Evolutionary conservation across 2,797 vertebrate genomes (phyloP), one percentile per base, ranked within the genome.

Genomic region (Lepus townsendii): DNA sequence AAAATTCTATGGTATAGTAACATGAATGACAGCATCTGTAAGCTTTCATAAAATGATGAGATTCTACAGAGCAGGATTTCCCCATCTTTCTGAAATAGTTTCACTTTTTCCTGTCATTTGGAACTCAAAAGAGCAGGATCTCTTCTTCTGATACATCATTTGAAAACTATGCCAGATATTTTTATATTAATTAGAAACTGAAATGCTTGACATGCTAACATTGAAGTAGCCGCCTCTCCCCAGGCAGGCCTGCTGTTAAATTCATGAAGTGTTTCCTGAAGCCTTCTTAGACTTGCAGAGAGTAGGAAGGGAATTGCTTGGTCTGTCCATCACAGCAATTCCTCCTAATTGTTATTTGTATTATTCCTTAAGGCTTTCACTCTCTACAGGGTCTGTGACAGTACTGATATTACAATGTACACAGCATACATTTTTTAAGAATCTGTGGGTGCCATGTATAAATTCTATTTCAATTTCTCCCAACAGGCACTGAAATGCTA

Each of bases 101-200:
- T 83, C n/a, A 80, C 7, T 72, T 97, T 97, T 75, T 88, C 32
- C 19, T 75, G 52, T 57, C 42, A 88, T 83, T 73, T 82, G 82
- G 66, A 93, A 83, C 6, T 32, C 10, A 13, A 80, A 93, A 75
- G 11, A 69, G 47, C 62, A 93, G 54, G 26, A 90, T 63, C 5
- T 14, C 2, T 93, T 87, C 71, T 83, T 47, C 85, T 66, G 52
- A 79, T 42, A 27, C 24, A 75, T 24, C 57, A 83, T 92, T 76
- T 94, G 91, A 97, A 88, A 88, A 96, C 66, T 95, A 82, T n/a
- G 47, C 42, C 83, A 62, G 47, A 95, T 79, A 90, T 20, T 88
- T 97, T 96, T 32, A 96, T 92, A 95, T 94, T 97, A 96, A 97
- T 98, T 97, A 96, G 94, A 69, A 96, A 86, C 42, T 73, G 62